Evolutionary conservation across 1,140 invertebrate species (phyloP).

Genomic region (Scaptomyza montana): DNA sequence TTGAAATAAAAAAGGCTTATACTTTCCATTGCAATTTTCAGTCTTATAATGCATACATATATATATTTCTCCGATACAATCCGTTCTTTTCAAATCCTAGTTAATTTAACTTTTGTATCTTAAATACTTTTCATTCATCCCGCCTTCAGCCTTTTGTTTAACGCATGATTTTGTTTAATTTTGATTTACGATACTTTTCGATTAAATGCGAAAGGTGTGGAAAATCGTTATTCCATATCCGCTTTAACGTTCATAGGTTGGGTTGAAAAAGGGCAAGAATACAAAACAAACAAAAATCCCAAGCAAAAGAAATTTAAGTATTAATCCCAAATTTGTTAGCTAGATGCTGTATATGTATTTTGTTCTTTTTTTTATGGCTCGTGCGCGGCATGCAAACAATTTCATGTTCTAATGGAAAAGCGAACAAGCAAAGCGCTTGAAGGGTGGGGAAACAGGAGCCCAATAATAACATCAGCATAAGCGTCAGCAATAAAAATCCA

Average conservation of each 20-base stretch:
- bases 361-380: conserved; percentile 69
- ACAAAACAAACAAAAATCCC: neutral
- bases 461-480: conserved; percentile 55
- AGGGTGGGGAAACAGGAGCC: neutral
- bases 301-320: conserved; percentile 15
- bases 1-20: too few species aligned
- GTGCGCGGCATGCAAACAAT: conserved; percentile 66
- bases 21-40: too few species aligned
- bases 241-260: conserved; percentile 23
- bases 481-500: conserved; percentile 71
- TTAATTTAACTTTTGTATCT: neutral
- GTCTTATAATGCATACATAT: too few species aligned
- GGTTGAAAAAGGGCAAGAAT: neutral
- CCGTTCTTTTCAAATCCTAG: too few species aligned
- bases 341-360: conserved; percentile 37
- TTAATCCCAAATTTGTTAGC: conserved; percentile 75
- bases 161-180: conserved; percentile 42
- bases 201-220: conserved; percentile 33
- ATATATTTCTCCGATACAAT: too few species aligned
- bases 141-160: conserved; percentile 8
- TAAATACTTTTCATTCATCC: neutral
- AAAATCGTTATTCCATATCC: conserved; percentile 20
- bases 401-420: conserved; percentile 49
- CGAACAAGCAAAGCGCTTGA: neutral
- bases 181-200: conserved; percentile 32